These are phyloP conservation scores for Alces alces DNA, from an alignment of 2,113 vertebrate species.

Conservation along the genomic window DNA sequence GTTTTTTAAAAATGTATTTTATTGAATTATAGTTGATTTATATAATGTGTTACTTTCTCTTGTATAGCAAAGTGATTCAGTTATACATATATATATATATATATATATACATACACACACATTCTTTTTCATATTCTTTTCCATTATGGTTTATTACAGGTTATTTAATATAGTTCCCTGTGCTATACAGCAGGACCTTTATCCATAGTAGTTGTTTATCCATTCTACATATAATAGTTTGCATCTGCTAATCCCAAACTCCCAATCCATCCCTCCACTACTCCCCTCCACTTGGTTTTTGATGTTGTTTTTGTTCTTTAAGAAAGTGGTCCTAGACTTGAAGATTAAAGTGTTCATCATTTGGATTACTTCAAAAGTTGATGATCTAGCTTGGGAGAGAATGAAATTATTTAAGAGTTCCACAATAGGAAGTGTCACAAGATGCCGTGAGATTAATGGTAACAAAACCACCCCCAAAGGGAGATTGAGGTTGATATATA, in stretches of 20 bases:
- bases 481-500: background rate
- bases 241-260: background rate
- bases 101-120: background rate
- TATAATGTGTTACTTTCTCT: background rate
- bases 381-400: background rate
- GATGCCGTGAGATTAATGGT: background rate
- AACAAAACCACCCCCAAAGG: background rate
- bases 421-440: constrained; percentile 6
- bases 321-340: background rate
- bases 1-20: background rate
- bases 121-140: background rate
- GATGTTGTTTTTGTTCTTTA: background rate
- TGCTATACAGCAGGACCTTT: background rate
- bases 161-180: background rate
- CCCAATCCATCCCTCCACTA: background rate
- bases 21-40: background rate
- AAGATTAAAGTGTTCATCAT: background rate
- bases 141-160: background rate
- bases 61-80: background rate
- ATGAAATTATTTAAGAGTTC: constrained; percentile 25
- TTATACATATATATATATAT: background rate
- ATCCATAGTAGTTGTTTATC: background rate
- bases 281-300: background rate
- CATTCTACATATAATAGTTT: background rate
- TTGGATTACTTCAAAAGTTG: background rate